Base-by-base conservation (phyloP, 2,888 invertebrate genomes). In the Nycteola revayana region DNA sequence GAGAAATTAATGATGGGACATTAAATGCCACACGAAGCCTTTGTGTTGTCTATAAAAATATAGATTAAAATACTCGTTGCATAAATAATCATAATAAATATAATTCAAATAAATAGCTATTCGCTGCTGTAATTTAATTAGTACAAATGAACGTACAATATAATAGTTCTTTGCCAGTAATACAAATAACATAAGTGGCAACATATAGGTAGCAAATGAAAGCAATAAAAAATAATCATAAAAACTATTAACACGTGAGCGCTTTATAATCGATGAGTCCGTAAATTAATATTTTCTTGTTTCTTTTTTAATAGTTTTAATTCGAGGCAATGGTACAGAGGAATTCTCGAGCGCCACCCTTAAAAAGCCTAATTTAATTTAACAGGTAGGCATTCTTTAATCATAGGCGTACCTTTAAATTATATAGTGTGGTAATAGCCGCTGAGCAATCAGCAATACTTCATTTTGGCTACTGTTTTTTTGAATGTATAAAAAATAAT, bases 331-430 rank as follows among this genome's bases (percentile, higher is more conserved):
- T 73, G 70, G 56, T 48, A 38, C 31, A 34, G 44, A 36, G 75
- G 76, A 80, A 82, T 80, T 75, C 35, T 46, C 49, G 36, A 75
- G 75, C 77, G 75, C 82, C 78, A 79, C 78, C 78, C 78, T 80
- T 81, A 82, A 86, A 84, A 83, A 79, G 81, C 79, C 83, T 88
- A 88, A 88, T 87, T 87, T 88, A 88, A 88, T 87, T 88, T 86
- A 86, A 87, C 79, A 86, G 87, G 87, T 85, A 86, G 86, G 87
- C 87, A 82, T 70, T 74, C 74, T 81, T 82, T 87, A 88, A 88
- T 87, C 78, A 88, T 82, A 87, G 87, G 77, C 71, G 75, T 79
- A 77, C 78, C 61, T 66, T 68, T 76, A 87, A 88, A 88, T 88
- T 86, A 87, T 71, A 86, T 65, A 75, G 76, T 71, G 52, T 66